A percentile compares a stretch with the other conserved stretches of the same genome.
These are phyloP conservation scores for Raja brachyura DNA, from an alignment of 2,113 vertebrate genomes.

Conservation along the genomic window DNA sequence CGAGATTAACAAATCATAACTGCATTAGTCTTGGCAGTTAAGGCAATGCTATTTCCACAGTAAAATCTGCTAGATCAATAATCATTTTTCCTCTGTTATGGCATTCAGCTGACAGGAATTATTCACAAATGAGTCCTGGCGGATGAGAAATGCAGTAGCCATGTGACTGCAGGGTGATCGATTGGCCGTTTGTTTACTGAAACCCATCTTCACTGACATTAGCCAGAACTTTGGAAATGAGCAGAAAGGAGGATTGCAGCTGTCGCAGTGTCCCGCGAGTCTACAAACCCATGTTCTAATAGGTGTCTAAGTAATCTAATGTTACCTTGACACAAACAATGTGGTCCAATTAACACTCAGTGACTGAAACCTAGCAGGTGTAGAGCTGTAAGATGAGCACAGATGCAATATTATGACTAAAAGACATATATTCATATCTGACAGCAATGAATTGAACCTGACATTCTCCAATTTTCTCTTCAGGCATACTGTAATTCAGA, in stretches of 20 bases:
- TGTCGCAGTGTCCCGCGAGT: conserved; percentile 54
- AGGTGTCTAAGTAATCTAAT: conserved; percentile 49
- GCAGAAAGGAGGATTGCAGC: conserved; percentile 62
- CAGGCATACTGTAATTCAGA: background rate
- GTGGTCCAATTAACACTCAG: conserved; percentile 43
- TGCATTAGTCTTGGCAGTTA: conserved; percentile 69
- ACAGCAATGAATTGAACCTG: background rate
- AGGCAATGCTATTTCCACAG: conserved; percentile 51
- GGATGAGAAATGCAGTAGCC: conserved; percentile 61
- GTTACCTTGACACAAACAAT: conserved; percentile 51
- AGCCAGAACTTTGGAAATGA: conserved; percentile 62
- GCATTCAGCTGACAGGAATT: conserved; percentile 67
- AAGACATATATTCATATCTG: background rate
- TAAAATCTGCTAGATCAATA: conserved; percentile 68
- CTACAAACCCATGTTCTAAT: conserved; percentile 50
- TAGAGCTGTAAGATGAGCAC: conserved; percentile 44
- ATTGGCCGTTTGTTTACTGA: conserved; percentile 76
- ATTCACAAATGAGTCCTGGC: conserved; percentile 65
- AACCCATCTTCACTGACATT: conserved; percentile 65
- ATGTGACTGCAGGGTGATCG: conserved; percentile 65
- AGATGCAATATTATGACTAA: background rate
- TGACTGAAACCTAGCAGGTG: conserved; percentile 49
- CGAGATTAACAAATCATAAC: conserved; percentile 94
- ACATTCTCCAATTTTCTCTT: background rate
- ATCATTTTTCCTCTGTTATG: conserved; percentile 75